These are phyloP conservation scores for Scaptomyza reducta DNA, from an alignment of 2,888 invertebrate genomes.

Conservation along the genomic window DNA sequence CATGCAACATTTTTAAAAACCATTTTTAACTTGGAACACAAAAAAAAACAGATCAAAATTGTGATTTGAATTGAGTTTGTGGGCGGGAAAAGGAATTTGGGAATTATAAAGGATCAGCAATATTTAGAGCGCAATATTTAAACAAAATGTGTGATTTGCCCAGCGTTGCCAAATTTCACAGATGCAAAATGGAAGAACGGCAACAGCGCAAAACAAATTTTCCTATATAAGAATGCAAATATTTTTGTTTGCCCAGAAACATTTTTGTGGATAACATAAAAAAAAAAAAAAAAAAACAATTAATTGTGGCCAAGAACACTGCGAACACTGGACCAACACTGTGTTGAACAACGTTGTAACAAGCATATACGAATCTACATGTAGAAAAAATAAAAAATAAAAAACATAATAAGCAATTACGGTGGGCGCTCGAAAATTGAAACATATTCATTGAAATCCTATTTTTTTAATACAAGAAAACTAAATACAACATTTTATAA, in stretches of 20 bases:
- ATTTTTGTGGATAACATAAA: background rate
- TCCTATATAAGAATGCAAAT: conserved; percentile 5
- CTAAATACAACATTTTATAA: background rate
- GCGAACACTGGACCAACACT: conserved; percentile 52
- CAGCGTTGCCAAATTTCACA: conserved; percentile 29
- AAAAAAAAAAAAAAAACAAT: background rate
- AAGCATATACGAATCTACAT: background rate
- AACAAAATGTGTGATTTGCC: conserved; percentile 1
- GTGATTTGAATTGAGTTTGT: background rate
- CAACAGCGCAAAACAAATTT: conserved; percentile 20
- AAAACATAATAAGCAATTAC: background rate
- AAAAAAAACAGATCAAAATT: background rate
- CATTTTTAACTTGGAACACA: conserved; percentile 18
- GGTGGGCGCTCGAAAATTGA: conserved; percentile 11
- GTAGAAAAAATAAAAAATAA: background rate
- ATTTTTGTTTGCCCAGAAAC: conserved; percentile 14
- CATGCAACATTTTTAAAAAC: conserved; percentile 22
- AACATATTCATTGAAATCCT: background rate
- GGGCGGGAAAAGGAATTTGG: background rate
- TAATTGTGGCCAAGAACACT: conserved; percentile 13
- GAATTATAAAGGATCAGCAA: background rate
- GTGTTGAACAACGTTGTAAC: conserved; percentile 30
- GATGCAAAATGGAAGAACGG: conserved; percentile 3
- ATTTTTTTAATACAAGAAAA: conserved; percentile 5
- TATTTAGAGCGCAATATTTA: background rate